Base-by-base conservation (phyloP, 2,113 vertebrate genomes). In the Zapus hudsonius region DNA sequence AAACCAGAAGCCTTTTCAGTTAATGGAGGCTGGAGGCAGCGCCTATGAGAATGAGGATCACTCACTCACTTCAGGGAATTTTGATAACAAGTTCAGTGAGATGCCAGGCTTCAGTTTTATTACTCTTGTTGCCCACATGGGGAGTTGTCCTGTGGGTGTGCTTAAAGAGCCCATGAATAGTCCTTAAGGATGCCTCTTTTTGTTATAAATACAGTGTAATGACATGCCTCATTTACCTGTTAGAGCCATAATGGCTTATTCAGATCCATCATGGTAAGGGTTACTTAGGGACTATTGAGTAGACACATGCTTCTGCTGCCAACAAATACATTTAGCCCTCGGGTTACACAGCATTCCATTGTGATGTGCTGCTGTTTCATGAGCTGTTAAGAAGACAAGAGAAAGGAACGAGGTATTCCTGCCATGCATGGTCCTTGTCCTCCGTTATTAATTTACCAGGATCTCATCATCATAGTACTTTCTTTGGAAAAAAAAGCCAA, bases 211-310 rank as follows among this genome's bases (percentile, higher is more conserved):
- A 94, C 84, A 31, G 52, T 25, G 42, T 87, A 96, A 94, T 95
- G 94, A 87, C 84, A 79, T 66, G 94, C 63, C 81, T 95, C 96
- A 89, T 89, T 96, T 95, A 47, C 95, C 76, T 91, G 95, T 87
- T 92, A 87, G 76, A 95, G 67, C 61, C 63, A 44, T 91, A 94
- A 96, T 95, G 85, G 93, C 57, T 94, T 93, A 89, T 93, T 96
- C 93, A 95, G 94, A 95, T 95, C 94, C 76, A 94, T 96, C 94
- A 94, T 23, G 63, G 91, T 93, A 94, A 96, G 81, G 81, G 75
- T 95, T 94, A 82, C 64, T 82, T 38, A 59, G 91, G 91, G 87
- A 79, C 94, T 61, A 22, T 72, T 87, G 47, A 92, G 40, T 31
- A 95, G 89, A 94, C 69, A 66, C 52, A 29, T 72, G 67, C 73